Percentiles rank a stretch among this genome's conserved stretches.
These are phyloP conservation scores for Agrochola litura DNA, from an alignment of 2,888 invertebrate genomes.

Conservation along the genomic window DNA sequence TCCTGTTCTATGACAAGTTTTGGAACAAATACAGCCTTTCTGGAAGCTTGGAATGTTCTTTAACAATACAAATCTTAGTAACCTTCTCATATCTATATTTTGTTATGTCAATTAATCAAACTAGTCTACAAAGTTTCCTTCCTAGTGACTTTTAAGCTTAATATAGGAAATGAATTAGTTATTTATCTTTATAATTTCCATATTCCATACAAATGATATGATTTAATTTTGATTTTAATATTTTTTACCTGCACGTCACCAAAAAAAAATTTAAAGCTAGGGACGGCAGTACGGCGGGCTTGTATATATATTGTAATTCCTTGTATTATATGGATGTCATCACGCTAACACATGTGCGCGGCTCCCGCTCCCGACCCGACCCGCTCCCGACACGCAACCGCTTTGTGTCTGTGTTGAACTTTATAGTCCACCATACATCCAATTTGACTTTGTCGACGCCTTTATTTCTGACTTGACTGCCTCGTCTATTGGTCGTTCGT, in stretches of 20 bases:
- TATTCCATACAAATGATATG: conserved; percentile 32
- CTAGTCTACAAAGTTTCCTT: conserved; percentile 35
- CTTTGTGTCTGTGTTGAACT: too few relatives aligned
- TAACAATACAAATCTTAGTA: neutral
- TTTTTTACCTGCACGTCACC: neutral
- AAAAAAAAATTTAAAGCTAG: neutral
- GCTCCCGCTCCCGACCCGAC: too few relatives aligned
- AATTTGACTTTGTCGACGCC: neutral
- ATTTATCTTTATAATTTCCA: conserved; percentile 12
- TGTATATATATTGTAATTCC: too few relatives aligned
- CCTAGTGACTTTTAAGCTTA: conserved; percentile 58
- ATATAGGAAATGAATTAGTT: conserved; percentile 35
- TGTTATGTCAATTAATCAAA: conserved; percentile 6
- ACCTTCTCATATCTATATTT: conserved; percentile 18
- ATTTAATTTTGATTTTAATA: conserved; percentile 22
- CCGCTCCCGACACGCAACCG: too few relatives aligned
- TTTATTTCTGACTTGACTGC: neutral
- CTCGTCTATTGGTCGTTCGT: too few relatives aligned
- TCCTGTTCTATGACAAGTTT: neutral
- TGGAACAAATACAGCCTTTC: neutral
- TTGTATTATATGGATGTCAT: too few relatives aligned
- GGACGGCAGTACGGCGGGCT: too few relatives aligned
- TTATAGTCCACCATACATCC: neutral
- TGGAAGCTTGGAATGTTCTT: neutral
- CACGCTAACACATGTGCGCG: too few relatives aligned